Percentiles rank a stretch among this genome's conserved stretches.
Evolutionary conservation across 2,888 invertebrate genomes (phyloP).

Genomic region (Caenorhabditis plicata): DNA sequence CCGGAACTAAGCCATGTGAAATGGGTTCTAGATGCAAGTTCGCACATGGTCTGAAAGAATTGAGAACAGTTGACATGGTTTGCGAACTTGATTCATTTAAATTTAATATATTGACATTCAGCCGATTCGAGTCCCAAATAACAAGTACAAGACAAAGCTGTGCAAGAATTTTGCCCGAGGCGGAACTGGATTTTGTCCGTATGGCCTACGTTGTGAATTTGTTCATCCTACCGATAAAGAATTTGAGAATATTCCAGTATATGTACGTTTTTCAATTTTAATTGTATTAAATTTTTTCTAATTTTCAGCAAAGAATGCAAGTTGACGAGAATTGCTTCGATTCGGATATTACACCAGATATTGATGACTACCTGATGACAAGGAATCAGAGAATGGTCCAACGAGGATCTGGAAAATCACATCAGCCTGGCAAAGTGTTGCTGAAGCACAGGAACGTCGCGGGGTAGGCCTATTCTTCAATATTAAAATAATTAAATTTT

Average conservation of each 20-base stretch:
- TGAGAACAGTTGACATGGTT: conserved; percentile 27
- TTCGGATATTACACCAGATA: conserved; percentile 23
- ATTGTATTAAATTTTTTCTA: not conserved
- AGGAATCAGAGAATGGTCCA: conserved; percentile 12
- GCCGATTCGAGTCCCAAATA: conserved; percentile 35
- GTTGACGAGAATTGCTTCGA: conserved; percentile 10
- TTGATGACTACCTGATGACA: conserved; percentile 11
- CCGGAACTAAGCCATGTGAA: conserved; percentile 30
- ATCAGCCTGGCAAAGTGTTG: conserved; percentile 24
- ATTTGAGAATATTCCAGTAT: conserved; percentile 22
- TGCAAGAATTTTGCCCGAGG: conserved; percentile 45
- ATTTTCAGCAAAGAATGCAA: conserved; percentile 27
- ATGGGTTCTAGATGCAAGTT: conserved; percentile 43
- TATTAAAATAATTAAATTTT: not conserved
- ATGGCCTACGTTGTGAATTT: conserved; percentile 42
- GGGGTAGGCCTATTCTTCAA: conserved; percentile 1
- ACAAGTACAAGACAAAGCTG: conserved; percentile 48
- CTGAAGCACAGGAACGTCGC: conserved; percentile 32
- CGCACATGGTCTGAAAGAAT: conserved; percentile 42
- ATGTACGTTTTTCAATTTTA: conserved; percentile 4
- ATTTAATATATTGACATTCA: conserved; percentile 7
- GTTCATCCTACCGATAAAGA: conserved; percentile 44
- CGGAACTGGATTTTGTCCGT: conserved; percentile 38
- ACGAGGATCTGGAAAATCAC: too few species aligned
- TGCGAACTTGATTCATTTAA: not conserved